Conservation (phyloP, 2,113 vertebrate species). For the Strix uralensis region DNA sequence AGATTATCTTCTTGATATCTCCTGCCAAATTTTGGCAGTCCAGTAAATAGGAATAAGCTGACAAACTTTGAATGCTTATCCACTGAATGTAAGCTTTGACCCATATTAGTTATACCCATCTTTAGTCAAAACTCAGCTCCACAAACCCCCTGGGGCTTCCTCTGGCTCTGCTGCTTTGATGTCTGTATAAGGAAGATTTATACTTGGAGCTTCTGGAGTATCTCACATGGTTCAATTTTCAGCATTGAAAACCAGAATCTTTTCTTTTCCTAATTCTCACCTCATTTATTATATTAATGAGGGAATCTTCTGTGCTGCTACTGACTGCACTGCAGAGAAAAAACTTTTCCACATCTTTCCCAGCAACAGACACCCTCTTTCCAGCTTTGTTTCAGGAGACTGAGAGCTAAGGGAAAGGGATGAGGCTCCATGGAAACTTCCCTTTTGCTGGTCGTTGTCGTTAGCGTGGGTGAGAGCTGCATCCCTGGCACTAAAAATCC, state of each 20-base stretch:
- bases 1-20: neutral
- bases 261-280: neutral
- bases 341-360: neutral
- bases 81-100: constrained; percentile 2
- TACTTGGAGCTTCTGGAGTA: neutral
- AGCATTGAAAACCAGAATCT: neutral
- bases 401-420: neutral
- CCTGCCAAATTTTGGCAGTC: neutral
- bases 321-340: neutral
- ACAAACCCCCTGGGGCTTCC: neutral
- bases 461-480: neutral
- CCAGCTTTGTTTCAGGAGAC: neutral
- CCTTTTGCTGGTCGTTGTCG: neutral
- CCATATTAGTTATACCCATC: constrained; percentile 22
- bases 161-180: constrained; percentile 58
- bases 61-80: constrained; percentile 1
- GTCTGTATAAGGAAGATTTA: constrained; percentile 55
- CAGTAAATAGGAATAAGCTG: neutral
- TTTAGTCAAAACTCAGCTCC: constrained; percentile 45
- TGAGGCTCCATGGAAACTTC: constrained; percentile 21
- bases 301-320: neutral
- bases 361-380: neutral
- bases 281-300: neutral
- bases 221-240: neutral
- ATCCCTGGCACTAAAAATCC: neutral